Evolutionary conservation across 1,140 invertebrate genomes (phyloP).

Genomic region (Pseudomyrmex sp.): DNA sequence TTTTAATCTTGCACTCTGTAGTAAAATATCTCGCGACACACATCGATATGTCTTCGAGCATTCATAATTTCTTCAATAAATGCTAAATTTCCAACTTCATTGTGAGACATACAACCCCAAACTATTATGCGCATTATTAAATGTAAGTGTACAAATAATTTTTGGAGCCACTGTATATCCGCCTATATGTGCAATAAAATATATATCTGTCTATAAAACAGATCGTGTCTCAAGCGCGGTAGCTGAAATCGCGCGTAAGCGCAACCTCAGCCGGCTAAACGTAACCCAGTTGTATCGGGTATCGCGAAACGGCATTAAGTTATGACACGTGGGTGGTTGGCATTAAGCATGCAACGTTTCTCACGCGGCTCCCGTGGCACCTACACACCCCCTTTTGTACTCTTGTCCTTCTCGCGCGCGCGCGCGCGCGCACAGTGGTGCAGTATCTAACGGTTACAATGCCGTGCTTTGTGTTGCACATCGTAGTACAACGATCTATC

Average conservation of each 20-base stretch:
- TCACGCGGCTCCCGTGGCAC: slow-evolving; percentile 72
- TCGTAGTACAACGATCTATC: slow-evolving; percentile 22
- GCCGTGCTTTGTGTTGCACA: slow-evolving; percentile 49
- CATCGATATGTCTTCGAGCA: too few relatives aligned
- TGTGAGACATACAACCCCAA: too few relatives aligned
- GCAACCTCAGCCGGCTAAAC: slow-evolving; percentile 31
- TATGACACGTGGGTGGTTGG: slow-evolving; percentile 69
- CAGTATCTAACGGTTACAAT: slow-evolving; percentile 47
- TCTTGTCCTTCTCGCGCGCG: slow-evolving; percentile 6
- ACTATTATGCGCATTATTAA: too few relatives aligned
- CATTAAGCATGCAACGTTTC: slow-evolving; percentile 65
- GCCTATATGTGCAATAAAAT: neutral
- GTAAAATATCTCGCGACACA: too few relatives aligned
- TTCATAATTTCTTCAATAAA: too few relatives aligned
- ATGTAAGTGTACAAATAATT: too few relatives aligned
- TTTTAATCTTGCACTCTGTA: too few relatives aligned
- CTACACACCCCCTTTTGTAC: neutral
- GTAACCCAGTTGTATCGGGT: slow-evolving; percentile 43
- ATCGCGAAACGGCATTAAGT: slow-evolving; percentile 52
- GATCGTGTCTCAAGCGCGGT: neutral
- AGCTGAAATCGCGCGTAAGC: slow-evolving; percentile 30
- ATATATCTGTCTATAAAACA: neutral
- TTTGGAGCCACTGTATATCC: too few relatives aligned
- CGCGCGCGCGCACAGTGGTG: slow-evolving; percentile 47
- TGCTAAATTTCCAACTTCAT: too few relatives aligned